phyloP scores from a whole-genome alignment of 2,888 invertebrate species.

The Calliopum simillimum region DNA sequence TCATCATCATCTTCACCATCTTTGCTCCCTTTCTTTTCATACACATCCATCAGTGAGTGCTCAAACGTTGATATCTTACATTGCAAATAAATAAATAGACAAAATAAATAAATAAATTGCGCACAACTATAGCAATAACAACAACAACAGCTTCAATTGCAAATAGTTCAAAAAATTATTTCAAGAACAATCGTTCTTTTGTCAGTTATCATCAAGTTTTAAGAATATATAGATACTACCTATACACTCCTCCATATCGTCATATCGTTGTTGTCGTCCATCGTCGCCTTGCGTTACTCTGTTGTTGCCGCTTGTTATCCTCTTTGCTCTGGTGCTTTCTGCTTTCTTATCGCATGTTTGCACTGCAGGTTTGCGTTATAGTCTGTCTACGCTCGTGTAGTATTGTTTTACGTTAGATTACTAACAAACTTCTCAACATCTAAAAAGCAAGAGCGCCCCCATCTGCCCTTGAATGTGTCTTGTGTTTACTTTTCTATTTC shows the following conservation, averaged over 20 bases:
- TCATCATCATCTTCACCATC: no score
- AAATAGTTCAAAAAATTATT: constrained; percentile 17
- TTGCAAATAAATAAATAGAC: constrained; percentile 27
- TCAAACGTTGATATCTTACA: not conserved
- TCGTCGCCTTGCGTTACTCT: constrained; percentile 1
- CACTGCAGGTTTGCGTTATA: not conserved
- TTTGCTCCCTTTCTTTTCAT: not conserved
- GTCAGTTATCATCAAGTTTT: constrained; percentile 7
- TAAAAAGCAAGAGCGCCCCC: not conserved
- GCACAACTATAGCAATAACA: not conserved
- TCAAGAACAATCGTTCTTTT: constrained; percentile 18
- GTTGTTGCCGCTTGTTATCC: not conserved
- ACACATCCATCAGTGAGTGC: not conserved
- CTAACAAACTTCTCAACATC: not conserved
- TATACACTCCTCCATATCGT: not conserved
- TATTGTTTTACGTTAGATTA: not conserved
- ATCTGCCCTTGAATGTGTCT: constrained; percentile 3
- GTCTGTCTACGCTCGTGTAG: no score
- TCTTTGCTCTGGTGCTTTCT: not conserved
- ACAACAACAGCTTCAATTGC: constrained; percentile 1
- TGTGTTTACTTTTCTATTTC: not conserved
- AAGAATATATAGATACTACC: not conserved
- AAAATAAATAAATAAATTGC: constrained; percentile 26
- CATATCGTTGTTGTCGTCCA: not conserved
- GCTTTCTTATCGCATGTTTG: not conserved